A percentile compares a stretch with the other conserved stretches of the same genome.
These are phyloP conservation scores for Pentalonia nigronervosa DNA, from an alignment of 1,140 invertebrate species.

Conservation along the genomic window DNA sequence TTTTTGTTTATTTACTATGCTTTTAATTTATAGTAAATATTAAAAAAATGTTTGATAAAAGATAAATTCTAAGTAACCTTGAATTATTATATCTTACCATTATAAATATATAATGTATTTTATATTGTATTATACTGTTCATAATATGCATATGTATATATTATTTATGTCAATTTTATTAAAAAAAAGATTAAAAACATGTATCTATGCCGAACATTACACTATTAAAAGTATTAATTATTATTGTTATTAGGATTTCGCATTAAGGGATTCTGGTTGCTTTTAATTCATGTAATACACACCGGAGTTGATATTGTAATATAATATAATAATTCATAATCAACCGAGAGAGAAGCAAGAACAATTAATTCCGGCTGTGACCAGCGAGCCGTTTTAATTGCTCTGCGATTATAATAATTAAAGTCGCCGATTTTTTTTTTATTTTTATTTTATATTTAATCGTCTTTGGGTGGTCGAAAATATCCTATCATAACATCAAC, in stretches of 20 bases:
- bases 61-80: background rate
- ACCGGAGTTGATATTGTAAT: background rate
- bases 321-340: constrained; percentile 31
- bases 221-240: constrained; percentile 17
- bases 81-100: background rate
- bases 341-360: background rate
- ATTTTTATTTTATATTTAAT: constrained; percentile 1
- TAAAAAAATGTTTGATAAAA: background rate
- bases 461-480: constrained; percentile 42
- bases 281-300: background rate
- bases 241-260: background rate
- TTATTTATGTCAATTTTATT: background rate
- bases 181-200: constrained; percentile 18
- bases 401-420: constrained; percentile 30
- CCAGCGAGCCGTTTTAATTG: constrained; percentile 42
- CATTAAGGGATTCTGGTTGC: background rate
- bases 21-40: background rate
- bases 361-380: constrained; percentile 48
- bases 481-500: background rate
- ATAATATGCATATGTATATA: background rate
- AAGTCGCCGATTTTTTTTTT: constrained; percentile 24
- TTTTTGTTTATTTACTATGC: background rate
- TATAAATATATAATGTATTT: background rate
- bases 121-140: background rate
- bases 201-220: background rate